Evolutionary conservation across 2,888 invertebrate species (phyloP), one percentile per base, ranked within the genome.

Genomic region (Drosophila cognata): DNA sequence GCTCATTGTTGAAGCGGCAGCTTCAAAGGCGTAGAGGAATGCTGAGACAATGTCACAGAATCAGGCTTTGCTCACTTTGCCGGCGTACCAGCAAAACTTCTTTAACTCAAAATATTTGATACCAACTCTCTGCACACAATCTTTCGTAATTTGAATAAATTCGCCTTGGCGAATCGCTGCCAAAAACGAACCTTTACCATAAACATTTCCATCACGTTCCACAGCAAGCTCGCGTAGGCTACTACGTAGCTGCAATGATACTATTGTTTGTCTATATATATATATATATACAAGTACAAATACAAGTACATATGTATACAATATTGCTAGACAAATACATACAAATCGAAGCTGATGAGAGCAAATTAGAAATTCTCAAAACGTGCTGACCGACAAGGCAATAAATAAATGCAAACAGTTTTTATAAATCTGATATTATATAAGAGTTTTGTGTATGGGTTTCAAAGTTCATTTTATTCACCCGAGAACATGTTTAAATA

Each of bases 341-440:
- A 53, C 18, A 35, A 58, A 61, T 57, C 53, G 61, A 76, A 73
- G 60, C 58, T 69, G 74, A 57, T 79, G 66, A 83, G 83, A 78
- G 71, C 75, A 78, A 81, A 86, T 83, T 78, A 83, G 55, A 73
- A 78, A 89, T 89, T 80, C 86, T 62, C 70, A 60, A 65, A 89
- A 84, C 87, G 89, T 84, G 84, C 68, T 64, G 51, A 48, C 46
- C 46, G 59, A 67, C 63, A 74, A 58, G 50, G 48, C 46, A 36
- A 56, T 31, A 62, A 67, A 66, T 16, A 21, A 57, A 31, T 43
- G 2, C 29, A 50, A 46, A 41, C 28, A 33, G 55, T 55, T 25
- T 48, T 31, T 28, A 55, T 63, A 36, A 36, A 21, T 46, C 25
- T 29, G 31, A n/a, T 25, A 36, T 29, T 58, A 50, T 29, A 16